A percentile compares a stretch with the other conserved stretches of the same genome.
Conservation (phyloP, 2,888 invertebrate species). For the Mythimna pallens region DNA sequence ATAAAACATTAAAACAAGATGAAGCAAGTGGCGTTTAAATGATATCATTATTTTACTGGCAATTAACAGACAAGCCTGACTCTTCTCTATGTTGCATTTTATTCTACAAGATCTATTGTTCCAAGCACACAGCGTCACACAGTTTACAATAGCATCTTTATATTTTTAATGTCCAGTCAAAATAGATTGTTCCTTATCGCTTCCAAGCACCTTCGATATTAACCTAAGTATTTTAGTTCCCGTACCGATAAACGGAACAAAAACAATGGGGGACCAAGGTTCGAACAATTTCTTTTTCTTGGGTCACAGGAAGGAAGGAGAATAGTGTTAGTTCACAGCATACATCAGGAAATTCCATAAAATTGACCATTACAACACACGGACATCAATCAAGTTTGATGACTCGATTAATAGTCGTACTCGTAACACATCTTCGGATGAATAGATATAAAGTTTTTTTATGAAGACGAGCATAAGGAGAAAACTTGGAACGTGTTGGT, state of each 20-base stretch:
- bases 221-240: conserved; percentile 28
- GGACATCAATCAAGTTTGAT: conserved; percentile 29
- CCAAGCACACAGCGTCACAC: neutral
- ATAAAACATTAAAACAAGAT: too few relatives aligned
- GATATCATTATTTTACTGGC: too few relatives aligned
- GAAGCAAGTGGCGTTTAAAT: too few relatives aligned
- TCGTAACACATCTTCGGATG: conserved; percentile 15
- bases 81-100: neutral
- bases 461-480: neutral
- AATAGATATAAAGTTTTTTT: conserved; percentile 1
- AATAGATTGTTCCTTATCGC: conserved; percentile 29
- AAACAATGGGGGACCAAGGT: conserved; percentile 5
- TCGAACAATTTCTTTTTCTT: conserved; percentile 15
- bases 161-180: conserved; percentile 1
- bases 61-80: too few relatives aligned
- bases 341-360: conserved; percentile 9
- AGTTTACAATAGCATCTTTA: conserved; percentile 3
- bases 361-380: conserved; percentile 22
- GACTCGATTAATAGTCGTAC: conserved; percentile 16
- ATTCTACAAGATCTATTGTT: conserved; percentile 1
- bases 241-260: conserved; percentile 18
- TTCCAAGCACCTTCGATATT: conserved; percentile 17
- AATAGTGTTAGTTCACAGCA: neutral
- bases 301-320: conserved; percentile 7
- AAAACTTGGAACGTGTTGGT: neutral